Evolutionary conservation across 2,888 invertebrate genomes (phyloP), one percentile per base, ranked within the genome.

Genomic region (Synanthedon vespiformis): DNA sequence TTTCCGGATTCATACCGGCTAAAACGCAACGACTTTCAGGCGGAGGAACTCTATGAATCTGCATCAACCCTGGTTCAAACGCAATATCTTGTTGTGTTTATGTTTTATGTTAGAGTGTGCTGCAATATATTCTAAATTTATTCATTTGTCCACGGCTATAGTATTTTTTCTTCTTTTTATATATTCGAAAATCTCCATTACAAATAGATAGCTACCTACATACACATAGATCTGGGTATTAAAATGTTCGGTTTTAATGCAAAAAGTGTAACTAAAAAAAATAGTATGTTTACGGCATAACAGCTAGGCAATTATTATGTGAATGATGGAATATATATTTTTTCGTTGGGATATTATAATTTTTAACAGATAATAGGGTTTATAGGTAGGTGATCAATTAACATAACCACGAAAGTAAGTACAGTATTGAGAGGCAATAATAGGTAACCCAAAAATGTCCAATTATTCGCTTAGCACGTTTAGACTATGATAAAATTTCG

Each of bases 51-150:
- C 22, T 22, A 22, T 22, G 18, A 18, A 18, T 49, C 22, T 4
- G 22, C 22, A 22, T 22, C 22, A 22, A 22, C 4, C 5, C 22
- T 22, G 22, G 22, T 22, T 22, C 1, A 22, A 50, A 50, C 34
- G 34, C 22, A 34, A 48, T 14, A 18, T 13, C 6, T 50, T 55
- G 53, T 54, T 50, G 53, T 59, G 57, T 57, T 64, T 67, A 67
- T 61, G 56, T 69, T 70, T 70, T 67, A 70, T 70, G 57, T 75
- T 74, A 72, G 66, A 74, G 77, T 80, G 80, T 82, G 82, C 77
- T 81, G 81, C 77, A 75, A 66, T 72, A 72, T 72, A 78, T 73
- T 80, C 74, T 74, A 76, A 72, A 69, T 70, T 73, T 75, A 75
- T 77, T 69, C 74, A 70, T 67, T 68, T 66, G 63, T 18, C 22